Conservation (phyloP, 2,797 vertebrate species). For the Rhinatrema bivittatum region DNA sequence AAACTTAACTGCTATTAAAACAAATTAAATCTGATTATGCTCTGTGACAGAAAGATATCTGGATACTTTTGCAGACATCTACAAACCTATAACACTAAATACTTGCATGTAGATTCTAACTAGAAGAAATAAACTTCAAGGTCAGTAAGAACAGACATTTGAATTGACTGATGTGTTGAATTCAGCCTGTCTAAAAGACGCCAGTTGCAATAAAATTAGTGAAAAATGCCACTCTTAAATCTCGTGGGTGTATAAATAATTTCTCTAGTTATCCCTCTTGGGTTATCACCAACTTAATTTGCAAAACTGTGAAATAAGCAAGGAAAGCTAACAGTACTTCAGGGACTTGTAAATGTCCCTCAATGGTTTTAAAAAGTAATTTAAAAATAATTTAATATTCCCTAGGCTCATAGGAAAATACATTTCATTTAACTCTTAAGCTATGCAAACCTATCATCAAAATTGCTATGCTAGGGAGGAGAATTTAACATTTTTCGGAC, state of each 20-base stretch:
- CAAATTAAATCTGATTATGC: no score
- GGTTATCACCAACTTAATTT: not conserved
- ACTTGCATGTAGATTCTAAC: not conserved
- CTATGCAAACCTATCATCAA: no score
- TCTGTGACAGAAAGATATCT: slow-evolving; percentile 6
- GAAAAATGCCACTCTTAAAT: not conserved
- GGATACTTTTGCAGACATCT: slow-evolving; percentile 1
- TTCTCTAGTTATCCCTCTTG: not conserved
- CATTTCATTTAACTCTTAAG: no score
- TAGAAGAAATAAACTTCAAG: not conserved
- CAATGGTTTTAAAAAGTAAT: slow-evolving; percentile 2
- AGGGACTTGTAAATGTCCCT: slow-evolving; percentile 1
- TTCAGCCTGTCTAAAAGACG: not conserved
- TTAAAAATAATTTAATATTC: not conserved
- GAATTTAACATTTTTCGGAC: no score
- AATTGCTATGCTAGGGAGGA: no score
- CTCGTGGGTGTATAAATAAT: not conserved
- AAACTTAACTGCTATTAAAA: no score
- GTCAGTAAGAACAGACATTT: not conserved
- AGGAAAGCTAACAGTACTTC: not conserved
- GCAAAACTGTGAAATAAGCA: slow-evolving; percentile 2
- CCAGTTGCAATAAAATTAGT: not conserved
- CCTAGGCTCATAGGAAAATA: not conserved
- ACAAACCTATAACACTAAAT: not conserved
- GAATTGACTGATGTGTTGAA: not conserved